phyloP scores from a whole-genome alignment of 2,888 invertebrate species.

The Nysson spinosus region DNA sequence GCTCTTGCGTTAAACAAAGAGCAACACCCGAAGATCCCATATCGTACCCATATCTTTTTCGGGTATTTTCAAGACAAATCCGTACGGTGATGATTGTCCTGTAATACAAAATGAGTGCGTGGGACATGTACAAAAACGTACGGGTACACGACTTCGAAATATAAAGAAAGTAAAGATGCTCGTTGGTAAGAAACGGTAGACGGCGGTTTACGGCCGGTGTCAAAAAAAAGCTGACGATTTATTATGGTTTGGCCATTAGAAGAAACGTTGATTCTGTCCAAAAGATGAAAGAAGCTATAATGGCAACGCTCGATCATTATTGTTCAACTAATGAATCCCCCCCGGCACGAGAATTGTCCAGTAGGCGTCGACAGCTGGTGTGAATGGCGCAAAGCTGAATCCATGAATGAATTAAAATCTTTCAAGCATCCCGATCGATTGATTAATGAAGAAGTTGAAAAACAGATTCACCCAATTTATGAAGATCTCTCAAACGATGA shows the following conservation, averaged over 20 bases:
- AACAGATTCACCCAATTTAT: too few species aligned
- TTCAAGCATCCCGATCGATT: too few species aligned
- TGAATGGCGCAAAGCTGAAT: slow-evolving; percentile 48
- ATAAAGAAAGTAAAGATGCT: slow-evolving; percentile 47
- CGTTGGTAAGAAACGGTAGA: slow-evolving; percentile 49
- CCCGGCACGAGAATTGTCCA: slow-evolving; percentile 57
- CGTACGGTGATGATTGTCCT: slow-evolving; percentile 26
- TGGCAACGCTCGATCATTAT: slow-evolving; percentile 51
- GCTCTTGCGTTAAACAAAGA: too few species aligned
- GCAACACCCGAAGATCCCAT: too few species aligned
- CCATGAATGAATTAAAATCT: too few species aligned
- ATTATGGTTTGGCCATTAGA: slow-evolving; percentile 59
- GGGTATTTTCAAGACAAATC: slow-evolving; percentile 33
- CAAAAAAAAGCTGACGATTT: slow-evolving; percentile 54
- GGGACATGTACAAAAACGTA: slow-evolving; percentile 46
- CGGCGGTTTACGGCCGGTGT: slow-evolving; percentile 48
- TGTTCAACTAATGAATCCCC: slow-evolving; percentile 54
- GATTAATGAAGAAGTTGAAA: too few species aligned
- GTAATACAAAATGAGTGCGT: slow-evolving; percentile 42
- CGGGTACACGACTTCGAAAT: slow-evolving; percentile 42
- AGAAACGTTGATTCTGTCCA: slow-evolving; percentile 48
- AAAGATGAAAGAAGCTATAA: slow-evolving; percentile 54
- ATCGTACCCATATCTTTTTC: slow-evolving; percentile 44
- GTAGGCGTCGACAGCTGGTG: slow-evolving; percentile 54
- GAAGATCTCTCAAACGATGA: too few species aligned